A percentile compares a stretch with the other conserved stretches of the same genome.
Evolutionary conservation across 2,797 vertebrate species (phyloP).

Genomic region (Lateolabrax maculatus): DNA sequence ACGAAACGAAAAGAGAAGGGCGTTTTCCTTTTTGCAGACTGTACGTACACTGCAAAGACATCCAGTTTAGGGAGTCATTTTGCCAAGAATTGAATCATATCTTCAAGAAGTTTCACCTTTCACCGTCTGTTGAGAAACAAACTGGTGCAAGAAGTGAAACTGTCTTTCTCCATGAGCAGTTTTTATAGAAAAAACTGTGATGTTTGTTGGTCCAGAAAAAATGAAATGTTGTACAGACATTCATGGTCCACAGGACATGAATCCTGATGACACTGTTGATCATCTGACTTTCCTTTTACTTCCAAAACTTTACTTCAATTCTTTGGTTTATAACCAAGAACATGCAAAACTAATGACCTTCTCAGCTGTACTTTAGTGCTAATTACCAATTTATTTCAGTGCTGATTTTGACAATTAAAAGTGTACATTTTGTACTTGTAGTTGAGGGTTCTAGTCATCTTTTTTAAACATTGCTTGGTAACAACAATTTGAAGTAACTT

Average conservation of each 20-base stretch:
- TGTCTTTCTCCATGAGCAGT: neutral
- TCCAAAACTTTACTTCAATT: neutral
- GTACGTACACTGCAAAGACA: neutral
- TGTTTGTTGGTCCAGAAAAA: neutral
- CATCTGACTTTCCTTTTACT: neutral
- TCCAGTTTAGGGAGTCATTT: neutral
- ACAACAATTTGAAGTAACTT: neutral
- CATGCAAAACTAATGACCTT: neutral
- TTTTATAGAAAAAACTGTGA: neutral
- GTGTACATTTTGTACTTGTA: too few species aligned
- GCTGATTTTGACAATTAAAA: too few species aligned
- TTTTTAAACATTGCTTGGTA: neutral
- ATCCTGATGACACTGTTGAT: neutral
- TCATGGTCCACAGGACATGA: neutral
- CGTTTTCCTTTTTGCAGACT: neutral
- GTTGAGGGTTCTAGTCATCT: neutral
- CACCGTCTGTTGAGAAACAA: too few species aligned
- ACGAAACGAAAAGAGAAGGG: slow-evolving; percentile 15
- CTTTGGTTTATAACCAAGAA: neutral
- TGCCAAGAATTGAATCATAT: neutral
- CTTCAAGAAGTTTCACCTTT: too few species aligned
- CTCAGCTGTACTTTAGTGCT: neutral
- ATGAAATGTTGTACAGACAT: neutral
- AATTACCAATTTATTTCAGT: neutral
- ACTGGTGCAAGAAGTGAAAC: neutral